A percentile compares a stretch with the other conserved stretches of the same genome.
These are phyloP conservation scores for Drosophila sp. DNA, from an alignment of 1,140 invertebrate genomes.

Conservation along the genomic window DNA sequence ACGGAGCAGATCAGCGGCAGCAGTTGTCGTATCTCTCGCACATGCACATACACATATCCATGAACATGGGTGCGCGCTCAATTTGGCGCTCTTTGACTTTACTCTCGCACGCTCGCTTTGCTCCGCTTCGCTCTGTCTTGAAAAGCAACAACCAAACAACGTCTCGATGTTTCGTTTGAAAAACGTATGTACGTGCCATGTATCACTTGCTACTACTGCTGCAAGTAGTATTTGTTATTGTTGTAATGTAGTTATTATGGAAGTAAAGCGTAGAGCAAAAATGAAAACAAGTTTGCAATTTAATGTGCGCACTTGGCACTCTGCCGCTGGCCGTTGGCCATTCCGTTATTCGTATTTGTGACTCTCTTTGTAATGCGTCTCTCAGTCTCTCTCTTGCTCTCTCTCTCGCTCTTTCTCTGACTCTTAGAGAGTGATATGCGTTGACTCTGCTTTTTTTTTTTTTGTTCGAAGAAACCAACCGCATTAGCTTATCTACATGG, in stretches of 20 bases:
- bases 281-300: conserved; percentile 83
- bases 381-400: conserved; percentile 1
- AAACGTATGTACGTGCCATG: conserved; percentile 77
- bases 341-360: conserved; percentile 48
- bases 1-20: conserved; percentile 58
- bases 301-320: conserved; percentile 79
- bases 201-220: conserved; percentile 68
- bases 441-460: conserved; percentile 28
- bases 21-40: conserved; percentile 38
- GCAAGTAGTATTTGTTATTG: conserved; percentile 48
- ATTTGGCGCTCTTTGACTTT: conserved; percentile 34
- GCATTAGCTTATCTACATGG: conserved; percentile 35
- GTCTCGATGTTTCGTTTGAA: conserved; percentile 64
- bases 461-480: conserved; percentile 29
- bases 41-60: conserved; percentile 9
- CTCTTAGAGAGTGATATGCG: conserved; percentile 33
- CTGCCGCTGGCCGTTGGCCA: conserved; percentile 47
- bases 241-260: conserved; percentile 56
- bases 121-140: conserved; percentile 47
- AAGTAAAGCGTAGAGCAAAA: conserved; percentile 65
- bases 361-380: conserved; percentile 46
- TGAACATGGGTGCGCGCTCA: conserved; percentile 27
- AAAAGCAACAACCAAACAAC: conserved; percentile 34
- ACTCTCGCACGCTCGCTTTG: conserved; percentile 29
- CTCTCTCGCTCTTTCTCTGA: conserved; percentile 18